Evolutionary conservation across 1,140 invertebrate genomes (phyloP).

Genomic region (Drosophila bocki): DNA sequence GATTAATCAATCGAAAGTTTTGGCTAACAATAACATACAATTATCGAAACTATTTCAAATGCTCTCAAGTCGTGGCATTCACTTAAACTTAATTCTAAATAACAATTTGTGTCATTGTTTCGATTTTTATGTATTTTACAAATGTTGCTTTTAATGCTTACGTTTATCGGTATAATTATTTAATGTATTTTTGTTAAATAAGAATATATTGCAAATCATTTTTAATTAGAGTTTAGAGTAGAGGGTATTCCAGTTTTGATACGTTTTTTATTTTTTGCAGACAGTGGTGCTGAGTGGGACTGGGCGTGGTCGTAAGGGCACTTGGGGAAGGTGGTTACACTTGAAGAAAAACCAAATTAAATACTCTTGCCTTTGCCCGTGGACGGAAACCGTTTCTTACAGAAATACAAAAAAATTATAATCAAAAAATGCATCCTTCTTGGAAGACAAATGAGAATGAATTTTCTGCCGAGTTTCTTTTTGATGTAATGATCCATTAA

Average conservation of each 20-base stretch:
- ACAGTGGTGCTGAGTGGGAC: constrained; percentile 42
- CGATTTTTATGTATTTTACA: constrained; percentile 60
- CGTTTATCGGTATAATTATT: constrained; percentile 5
- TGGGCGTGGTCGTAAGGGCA: constrained; percentile 70
- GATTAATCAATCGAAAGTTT: constrained; percentile 41
- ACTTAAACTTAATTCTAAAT: constrained; percentile 56
- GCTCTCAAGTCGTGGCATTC: constrained; percentile 12
- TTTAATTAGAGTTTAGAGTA: constrained; percentile 8
- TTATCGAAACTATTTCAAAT: constrained; percentile 30
- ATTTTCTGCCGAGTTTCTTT: constrained; percentile 26
- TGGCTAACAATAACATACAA: constrained; percentile 57
- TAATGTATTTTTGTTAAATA: constrained; percentile 30
- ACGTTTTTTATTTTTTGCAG: not conserved
- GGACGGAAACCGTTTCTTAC: constrained; percentile 78
- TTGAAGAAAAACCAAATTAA: constrained; percentile 50
- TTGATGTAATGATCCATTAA: constrained; percentile 29
- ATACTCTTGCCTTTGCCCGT: constrained; percentile 74
- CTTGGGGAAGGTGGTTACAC: constrained; percentile 36
- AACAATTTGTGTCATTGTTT: constrained; percentile 48
- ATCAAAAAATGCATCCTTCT: constrained; percentile 46
- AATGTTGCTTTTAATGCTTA: constrained; percentile 46
- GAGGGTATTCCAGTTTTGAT: not conserved
- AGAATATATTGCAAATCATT: constrained; percentile 68
- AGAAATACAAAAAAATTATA: constrained; percentile 53
- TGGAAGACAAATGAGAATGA: constrained; percentile 80